Evolutionary conservation across 2,888 invertebrate species (phyloP), one percentile per base, ranked within the genome.

Genomic region (Xestia xanthographa): DNA sequence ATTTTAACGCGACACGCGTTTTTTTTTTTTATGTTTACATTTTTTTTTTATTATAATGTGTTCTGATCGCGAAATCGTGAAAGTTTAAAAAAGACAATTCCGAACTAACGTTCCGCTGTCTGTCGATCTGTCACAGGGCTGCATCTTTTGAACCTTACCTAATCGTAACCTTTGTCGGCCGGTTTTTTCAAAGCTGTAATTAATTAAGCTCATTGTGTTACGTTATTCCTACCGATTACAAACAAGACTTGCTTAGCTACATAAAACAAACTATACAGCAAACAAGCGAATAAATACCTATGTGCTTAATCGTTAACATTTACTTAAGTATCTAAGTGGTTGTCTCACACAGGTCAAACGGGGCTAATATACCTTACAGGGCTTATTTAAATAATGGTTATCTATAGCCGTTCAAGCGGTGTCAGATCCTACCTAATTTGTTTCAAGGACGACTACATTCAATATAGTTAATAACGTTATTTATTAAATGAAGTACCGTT

Each of bases 311-410:
- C 17, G 43, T 45, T 11, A 45, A 50, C 60, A 78, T 77, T 77
- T 62, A 66, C 5, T 43, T 29, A 53, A 68, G 60, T 22, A 50
- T 0, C 22, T 60, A 67, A 53, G 34, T 38, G 67, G 45, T 29
- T 0, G 43, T 41, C 41, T 41, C 41, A 34, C 22, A 50, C 66
- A 50, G 48, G 77, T 50, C 41, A 60, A 77, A 60, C 5, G 5
- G 34, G 29, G 22, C 22, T 12, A 26, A 45, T 48, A 34, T 1
- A 26, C 20, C 11, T 20, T 45, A 45, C 1, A 66, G 65, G 71
- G 26, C 11, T 72, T 53, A 79, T 78, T 45, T 72, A 58, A 72
- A 78, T 72, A 79, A 58, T 79, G 22, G n/a, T 38, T 72, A 38
- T 38, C 20, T 78, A 50, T 60, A 3, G 5, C 14, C 11, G 26